Evolutionary conservation across 2,797 vertebrate genomes (phyloP).

Genomic region (Cirrhinus mrigala): DNA sequence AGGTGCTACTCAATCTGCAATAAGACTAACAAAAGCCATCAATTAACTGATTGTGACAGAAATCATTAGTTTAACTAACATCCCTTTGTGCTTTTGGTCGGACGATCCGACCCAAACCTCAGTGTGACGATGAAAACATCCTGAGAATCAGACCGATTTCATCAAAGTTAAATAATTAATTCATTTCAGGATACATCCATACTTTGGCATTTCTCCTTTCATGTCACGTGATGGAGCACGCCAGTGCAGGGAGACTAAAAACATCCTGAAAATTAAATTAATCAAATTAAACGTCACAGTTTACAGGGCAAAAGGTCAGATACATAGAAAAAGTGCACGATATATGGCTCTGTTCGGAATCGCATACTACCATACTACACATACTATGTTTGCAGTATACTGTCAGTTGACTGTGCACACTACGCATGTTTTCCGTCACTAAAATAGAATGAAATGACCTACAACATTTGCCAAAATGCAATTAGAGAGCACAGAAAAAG

Average conservation of each 20-base stretch:
- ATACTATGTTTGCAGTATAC: not conserved
- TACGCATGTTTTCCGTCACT: not conserved
- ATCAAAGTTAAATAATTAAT: not conserved
- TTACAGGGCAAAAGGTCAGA: constrained; percentile 3
- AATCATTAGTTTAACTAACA: not conserved
- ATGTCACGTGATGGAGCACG: not conserved
- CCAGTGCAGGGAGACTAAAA: not conserved
- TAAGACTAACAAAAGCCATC: not conserved
- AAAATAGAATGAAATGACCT: not conserved
- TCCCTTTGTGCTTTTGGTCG: constrained; percentile 5
- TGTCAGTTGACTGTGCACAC: not conserved
- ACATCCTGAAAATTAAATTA: not conserved
- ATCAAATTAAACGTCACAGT: not conserved
- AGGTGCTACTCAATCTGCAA: constrained; percentile 19
- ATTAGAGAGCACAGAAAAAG: not conserved
- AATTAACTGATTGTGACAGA: not conserved
- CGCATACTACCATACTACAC: not conserved
- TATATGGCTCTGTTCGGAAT: constrained; percentile 4
- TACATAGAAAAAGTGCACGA: constrained; percentile 21
- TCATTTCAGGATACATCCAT: constrained; percentile 4
- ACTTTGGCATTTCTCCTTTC: constrained; percentile 3
- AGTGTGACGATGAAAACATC: not conserved
- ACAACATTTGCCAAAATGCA: too few relatives aligned
- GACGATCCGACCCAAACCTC: not conserved
- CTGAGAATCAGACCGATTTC: not conserved